Base-by-base conservation (phyloP, 2,888 invertebrate species). In the Cynaeus angustus region DNA sequence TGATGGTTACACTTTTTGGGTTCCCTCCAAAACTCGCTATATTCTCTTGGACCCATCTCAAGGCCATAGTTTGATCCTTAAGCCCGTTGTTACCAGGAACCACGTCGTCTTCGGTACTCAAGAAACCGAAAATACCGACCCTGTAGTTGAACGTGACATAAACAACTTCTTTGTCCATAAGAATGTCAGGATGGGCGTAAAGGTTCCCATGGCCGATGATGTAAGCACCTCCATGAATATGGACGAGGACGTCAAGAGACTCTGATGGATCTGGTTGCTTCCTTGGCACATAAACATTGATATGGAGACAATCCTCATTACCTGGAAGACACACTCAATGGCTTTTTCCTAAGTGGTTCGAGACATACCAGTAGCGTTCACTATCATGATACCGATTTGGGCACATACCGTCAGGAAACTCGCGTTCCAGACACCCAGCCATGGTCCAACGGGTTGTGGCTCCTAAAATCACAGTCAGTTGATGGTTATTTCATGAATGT, bases 21-120 rank as follows among this genome's bases (percentile, higher is more conserved):
- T 93, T 89, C 0, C 94, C 94, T 1, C 91, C 92, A 77, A 94
- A 94, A 80, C 86, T 86, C 74, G 88, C 84, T 67, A 94, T 91
- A 80, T 94, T 91, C 53, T 88, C 83, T 66, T 89, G 88, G 0
- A 92, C 84, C 92, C 92, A 94, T 75, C 88, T 87, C 43, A 94
- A 81, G 0, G 92, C 93, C 73, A 90, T 86, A 16, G 87, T 86
- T 84, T 94, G 93, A 86, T 94, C 94, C 79, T 92, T 93, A 30
- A 94, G 79, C 0, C 93, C 93, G 76, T 88, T 89, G 81, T 94
- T 94, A 3, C 92, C 92, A 0, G 94, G 90, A 0, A 91, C 86
- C 0, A 87, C 79, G 0, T 88, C 87, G 74, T 94, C 92, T 28
- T 90, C 92, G 0, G 93, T 92, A 79, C 92, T 92, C 0, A 93